Conservation (phyloP, 92 coral and sea anemone genomes). For the Pocillopora grandis region DNA sequence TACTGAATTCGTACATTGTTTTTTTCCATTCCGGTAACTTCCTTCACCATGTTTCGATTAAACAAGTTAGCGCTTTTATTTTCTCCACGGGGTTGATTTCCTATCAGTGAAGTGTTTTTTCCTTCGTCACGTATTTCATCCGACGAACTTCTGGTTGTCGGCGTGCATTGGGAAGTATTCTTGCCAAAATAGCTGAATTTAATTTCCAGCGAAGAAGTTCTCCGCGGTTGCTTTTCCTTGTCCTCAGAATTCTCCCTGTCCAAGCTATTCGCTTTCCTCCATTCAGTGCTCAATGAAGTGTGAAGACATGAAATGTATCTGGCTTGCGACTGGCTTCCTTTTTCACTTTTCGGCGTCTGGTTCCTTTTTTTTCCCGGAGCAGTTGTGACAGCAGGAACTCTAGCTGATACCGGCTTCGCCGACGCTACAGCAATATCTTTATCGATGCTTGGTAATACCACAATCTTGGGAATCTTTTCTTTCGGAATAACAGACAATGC, state of each 20-base stretch:
- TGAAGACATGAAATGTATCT: constrained; percentile 60
- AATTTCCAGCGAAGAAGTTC: constrained; percentile 13
- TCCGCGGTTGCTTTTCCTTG: not conserved
- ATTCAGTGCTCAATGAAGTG: constrained; percentile 71
- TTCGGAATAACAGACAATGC: constrained; percentile 30
- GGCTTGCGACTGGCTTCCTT: constrained; percentile 5
- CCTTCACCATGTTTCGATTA: not conserved
- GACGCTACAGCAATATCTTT: constrained; percentile 35
- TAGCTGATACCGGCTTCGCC: constrained; percentile 16
- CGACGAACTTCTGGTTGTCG: not conserved
- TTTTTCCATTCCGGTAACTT: not conserved
- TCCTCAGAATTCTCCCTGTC: constrained; percentile 6
- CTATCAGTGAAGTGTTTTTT: not conserved
- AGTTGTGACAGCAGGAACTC: constrained; percentile 6
- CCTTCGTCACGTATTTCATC: constrained; percentile 8
- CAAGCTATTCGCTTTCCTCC: constrained; percentile 45
- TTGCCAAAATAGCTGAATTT: not conserved
- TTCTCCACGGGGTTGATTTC: not conserved
- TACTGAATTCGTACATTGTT: constrained; percentile 27
- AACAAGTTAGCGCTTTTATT: not conserved
- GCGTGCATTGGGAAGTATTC: not conserved
- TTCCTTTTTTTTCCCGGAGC: not conserved
- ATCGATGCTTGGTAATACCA: constrained; percentile 44
- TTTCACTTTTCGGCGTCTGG: constrained; percentile 5
- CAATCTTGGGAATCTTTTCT: constrained; percentile 38